Percentiles rank a stretch among this genome's conserved stretches.
Evolutionary conservation across 2,888 invertebrate genomes (phyloP).

Genomic region (Lydus trimaculatus): DNA sequence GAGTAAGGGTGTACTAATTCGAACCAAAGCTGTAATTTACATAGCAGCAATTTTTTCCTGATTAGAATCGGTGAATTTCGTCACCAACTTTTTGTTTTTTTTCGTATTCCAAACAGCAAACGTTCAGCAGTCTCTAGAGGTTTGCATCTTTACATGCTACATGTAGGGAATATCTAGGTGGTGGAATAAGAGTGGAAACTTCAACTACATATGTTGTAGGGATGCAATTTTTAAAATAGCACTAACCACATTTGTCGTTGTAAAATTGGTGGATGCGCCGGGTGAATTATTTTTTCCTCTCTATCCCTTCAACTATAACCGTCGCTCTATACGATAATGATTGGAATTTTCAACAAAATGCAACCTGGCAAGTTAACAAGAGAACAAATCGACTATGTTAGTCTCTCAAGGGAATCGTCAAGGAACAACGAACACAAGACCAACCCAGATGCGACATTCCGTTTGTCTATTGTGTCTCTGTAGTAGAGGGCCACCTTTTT

Average conservation of each 20-base stretch:
- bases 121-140: neutral
- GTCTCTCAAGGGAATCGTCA: conserved; percentile 42
- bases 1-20: neutral
- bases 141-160: neutral
- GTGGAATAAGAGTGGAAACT: neutral
- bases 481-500: conserved; percentile 51
- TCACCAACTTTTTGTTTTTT: neutral
- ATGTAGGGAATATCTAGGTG: neutral
- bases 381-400: conserved; percentile 46
- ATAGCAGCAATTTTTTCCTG: neutral
- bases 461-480: conserved; percentile 57
- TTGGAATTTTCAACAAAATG: conserved; percentile 6
- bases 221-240: neutral
- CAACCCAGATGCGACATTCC: conserved; percentile 57
- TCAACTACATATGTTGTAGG: neutral
- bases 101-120: neutral
- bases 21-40: neutral
- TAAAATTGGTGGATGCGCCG: conserved; percentile 5
- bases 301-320: no score
- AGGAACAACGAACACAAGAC: conserved; percentile 42
- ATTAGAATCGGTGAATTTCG: neutral
- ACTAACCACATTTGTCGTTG: neutral
- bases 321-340: no score
- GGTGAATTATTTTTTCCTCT: neutral
- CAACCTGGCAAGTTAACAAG: conserved; percentile 50